A percentile compares a stretch with the other conserved stretches of the same genome.
phyloP scores from a whole-genome alignment of 1,140 invertebrate species.

The Phenacoccus solenopsis region DNA sequence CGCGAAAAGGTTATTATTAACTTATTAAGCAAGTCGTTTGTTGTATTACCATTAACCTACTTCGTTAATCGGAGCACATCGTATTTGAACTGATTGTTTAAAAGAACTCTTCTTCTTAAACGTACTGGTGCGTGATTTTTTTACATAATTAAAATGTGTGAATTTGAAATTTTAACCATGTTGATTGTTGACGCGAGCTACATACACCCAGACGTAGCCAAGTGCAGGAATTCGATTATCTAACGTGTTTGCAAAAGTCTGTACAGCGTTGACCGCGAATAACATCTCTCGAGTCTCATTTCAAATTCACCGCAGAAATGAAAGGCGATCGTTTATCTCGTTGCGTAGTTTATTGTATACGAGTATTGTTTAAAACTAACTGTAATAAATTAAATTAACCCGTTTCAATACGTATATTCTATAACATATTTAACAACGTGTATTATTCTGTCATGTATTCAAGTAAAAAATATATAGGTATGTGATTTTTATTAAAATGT shows the following conservation, averaged over 20 bases:
- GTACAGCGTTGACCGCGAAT: too few relatives aligned
- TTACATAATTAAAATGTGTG: slow-evolving; percentile 3
- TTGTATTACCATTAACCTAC: not conserved
- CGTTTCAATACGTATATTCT: not conserved
- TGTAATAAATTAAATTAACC: not conserved
- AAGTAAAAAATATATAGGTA: slow-evolving; percentile 4
- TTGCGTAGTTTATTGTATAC: not conserved
- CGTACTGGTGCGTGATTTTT: not conserved
- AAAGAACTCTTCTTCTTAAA: not conserved
- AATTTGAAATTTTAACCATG: not conserved
- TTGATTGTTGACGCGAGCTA: not conserved
- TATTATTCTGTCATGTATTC: not conserved
- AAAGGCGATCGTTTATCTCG: not conserved
- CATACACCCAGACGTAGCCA: not conserved
- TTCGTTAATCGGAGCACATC: not conserved
- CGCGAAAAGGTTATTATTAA: slow-evolving; percentile 3
- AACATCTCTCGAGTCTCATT: not conserved
- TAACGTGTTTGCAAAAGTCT: not conserved
- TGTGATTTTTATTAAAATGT: not conserved
- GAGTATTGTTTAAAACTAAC: not conserved
- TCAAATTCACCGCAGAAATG: not conserved
- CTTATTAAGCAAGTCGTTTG: slow-evolving; percentile 1
- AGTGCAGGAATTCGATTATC: not conserved
- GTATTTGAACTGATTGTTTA: not conserved
- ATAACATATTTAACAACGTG: too few relatives aligned